Evolutionary conservation across 2,888 invertebrate species (phyloP).

Genomic region (Eudemis profundana): DNA sequence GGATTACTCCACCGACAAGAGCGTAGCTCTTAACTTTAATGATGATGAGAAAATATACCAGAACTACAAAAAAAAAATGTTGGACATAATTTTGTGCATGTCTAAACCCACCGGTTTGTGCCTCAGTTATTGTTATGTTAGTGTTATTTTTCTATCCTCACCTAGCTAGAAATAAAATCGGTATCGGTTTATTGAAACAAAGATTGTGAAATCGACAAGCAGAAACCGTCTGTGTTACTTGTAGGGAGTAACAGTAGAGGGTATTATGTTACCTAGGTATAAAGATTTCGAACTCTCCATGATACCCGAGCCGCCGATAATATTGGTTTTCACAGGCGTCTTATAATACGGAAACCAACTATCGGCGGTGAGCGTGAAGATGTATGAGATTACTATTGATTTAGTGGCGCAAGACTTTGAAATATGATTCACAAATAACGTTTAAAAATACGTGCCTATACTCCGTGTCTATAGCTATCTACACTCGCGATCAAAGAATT

Average conservation of each 20-base stretch:
- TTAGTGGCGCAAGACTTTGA: conserved; percentile 64
- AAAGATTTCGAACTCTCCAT: conserved; percentile 43
- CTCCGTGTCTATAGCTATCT: not conserved
- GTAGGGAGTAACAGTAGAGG: conserved; percentile 14
- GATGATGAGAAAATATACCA: too few species aligned
- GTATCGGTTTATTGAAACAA: conserved; percentile 43
- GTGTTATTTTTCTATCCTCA: too few species aligned
- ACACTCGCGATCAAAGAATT: too few species aligned
- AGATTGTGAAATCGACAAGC: conserved; percentile 50
- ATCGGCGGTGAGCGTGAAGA: conserved; percentile 61
- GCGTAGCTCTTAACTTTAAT: too few species aligned
- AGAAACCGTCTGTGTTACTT: conserved; percentile 15
- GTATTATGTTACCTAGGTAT: conserved; percentile 34
- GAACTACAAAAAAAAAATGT: too few species aligned
- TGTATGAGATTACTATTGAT: conserved; percentile 73
- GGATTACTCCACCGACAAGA: not conserved
- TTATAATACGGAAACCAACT: conserved; percentile 63
- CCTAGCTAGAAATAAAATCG: conserved; percentile 44
- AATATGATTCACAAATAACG: conserved; percentile 62
- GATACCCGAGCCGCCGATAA: conserved; percentile 69
- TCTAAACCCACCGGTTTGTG: too few species aligned
- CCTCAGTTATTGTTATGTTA: too few species aligned
- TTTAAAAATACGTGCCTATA: conserved; percentile 12
- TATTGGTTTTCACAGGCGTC: conserved; percentile 70
- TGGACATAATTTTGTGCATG: too few species aligned